Base-by-base conservation (phyloP, 2,797 vertebrate genomes). In the Phataginus tetradactyla region DNA sequence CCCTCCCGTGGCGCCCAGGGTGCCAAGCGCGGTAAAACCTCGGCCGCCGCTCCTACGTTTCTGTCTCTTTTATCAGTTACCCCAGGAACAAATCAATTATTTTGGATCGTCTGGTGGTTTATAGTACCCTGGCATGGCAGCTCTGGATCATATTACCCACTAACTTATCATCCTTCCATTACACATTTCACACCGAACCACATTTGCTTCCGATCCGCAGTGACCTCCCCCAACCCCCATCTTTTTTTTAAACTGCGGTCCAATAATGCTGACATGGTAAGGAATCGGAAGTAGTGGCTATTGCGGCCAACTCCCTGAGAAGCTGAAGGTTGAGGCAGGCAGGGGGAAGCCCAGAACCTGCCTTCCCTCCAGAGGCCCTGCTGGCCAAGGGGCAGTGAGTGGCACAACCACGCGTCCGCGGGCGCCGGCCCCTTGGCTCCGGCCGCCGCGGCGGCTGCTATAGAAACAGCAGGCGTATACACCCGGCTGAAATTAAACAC, bases 401-500 rank as follows among this genome's bases (percentile, higher is more conserved):
- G 7, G 49, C 77, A 4, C 39, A 27, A 15, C 71, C 88, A n/a
- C 21, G 69, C 32, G 17, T 3, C 61, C 74, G n/a, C 1, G 34
- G 66, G 91, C 63, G 64, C 55, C 91, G 3, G 7, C 34, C 72
- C 51, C 49, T 71, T 3, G 88, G 66, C 91, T 69, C 78, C 63
- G 1, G 89, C 66, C 6, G 17, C 80, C 1, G 5, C 20, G 25
- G 69, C 89, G 78, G 66, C 94, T 92, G 77, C 97, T 69, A 87
- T 5, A 85, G 72, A 90, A 89, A 78, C 57, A 0, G 0, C 0
- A 2, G 80, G 90, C n/a, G 53, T 32, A 86, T 86, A 78, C 59
- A 61, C 5, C 3, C 64, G 93, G 53, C 94, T 97, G 96, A 96
- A 97, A 97, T 2, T 34, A 84, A 83, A 96, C 96, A 83, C 95